Evolutionary conservation across 2,888 invertebrate genomes (phyloP).

Genomic region (Tortricodes alternella): DNA sequence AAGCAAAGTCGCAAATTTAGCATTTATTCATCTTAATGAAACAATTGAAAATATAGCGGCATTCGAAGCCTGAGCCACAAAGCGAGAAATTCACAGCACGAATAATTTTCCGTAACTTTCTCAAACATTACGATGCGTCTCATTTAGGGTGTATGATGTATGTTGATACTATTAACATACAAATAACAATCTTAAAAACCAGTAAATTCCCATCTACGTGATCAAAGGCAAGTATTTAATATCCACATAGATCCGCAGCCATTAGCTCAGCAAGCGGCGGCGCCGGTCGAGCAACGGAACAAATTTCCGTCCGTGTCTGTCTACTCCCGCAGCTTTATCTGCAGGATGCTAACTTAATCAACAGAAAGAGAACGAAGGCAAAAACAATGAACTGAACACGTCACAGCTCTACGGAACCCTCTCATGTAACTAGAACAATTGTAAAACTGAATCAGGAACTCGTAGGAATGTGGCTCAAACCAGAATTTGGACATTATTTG

Average conservation of each 20-base stretch:
- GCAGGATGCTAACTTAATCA: slow-evolving; percentile 64
- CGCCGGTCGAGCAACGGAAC: slow-evolving; percentile 44
- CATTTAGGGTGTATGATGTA: too few relatives aligned
- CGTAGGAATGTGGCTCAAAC: slow-evolving; percentile 4
- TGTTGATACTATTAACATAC: too few relatives aligned
- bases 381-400: slow-evolving; percentile 31
- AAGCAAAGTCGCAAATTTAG: too few relatives aligned
- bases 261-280: slow-evolving; percentile 49
- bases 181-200: neutral
- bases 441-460: neutral
- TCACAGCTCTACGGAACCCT: neutral
- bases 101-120: too few relatives aligned
- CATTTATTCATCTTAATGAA: too few relatives aligned
- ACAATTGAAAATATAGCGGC: too few relatives aligned
- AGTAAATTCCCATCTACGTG: slow-evolving; percentile 4
- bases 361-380: slow-evolving; percentile 55
- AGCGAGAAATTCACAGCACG: too few relatives aligned
- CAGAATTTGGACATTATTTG: slow-evolving; percentile 1
- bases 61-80: too few relatives aligned
- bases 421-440: neutral
- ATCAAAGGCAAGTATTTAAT: slow-evolving; percentile 17
- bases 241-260: slow-evolving; percentile 37
- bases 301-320: slow-evolving; percentile 57
- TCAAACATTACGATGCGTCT: too few relatives aligned
- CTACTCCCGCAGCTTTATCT: slow-evolving; percentile 47